Conservation (phyloP, 2,797 vertebrate species). For the Eutrigla gurnardus region DNA sequence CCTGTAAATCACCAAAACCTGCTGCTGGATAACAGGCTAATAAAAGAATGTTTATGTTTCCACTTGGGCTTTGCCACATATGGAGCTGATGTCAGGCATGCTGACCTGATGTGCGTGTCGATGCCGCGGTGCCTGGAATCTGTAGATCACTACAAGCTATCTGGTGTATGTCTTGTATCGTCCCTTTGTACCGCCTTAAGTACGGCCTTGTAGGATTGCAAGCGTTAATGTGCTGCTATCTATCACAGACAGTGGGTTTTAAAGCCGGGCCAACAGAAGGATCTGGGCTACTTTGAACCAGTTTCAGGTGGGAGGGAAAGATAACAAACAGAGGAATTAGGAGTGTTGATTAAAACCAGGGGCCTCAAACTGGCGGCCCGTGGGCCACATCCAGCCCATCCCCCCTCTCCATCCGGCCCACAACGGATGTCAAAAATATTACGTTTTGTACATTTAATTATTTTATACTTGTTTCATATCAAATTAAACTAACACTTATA, state of each 20-base stretch:
- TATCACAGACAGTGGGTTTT: background rate
- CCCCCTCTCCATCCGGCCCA: too few species aligned
- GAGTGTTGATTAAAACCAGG: slow-evolving; percentile 12
- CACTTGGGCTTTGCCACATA: background rate
- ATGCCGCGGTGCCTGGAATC: background rate
- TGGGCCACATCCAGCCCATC: too few species aligned
- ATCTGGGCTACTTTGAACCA: slow-evolving; percentile 1
- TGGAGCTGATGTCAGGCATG: background rate
- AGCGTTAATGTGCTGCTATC: background rate
- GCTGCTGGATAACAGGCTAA: background rate
- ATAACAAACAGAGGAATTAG: slow-evolving; percentile 11
- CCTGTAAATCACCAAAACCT: background rate
- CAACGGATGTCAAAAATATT: too few species aligned
- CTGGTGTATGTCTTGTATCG: background rate
- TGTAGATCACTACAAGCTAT: background rate
- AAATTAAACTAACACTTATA: too few species aligned
- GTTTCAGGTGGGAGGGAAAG: slow-evolving; percentile 25
- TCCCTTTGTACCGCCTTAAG: background rate
- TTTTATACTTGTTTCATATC: too few species aligned
- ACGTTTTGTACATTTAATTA: too few species aligned
- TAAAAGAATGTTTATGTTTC: background rate
- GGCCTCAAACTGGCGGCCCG: too few species aligned
- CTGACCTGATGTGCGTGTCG: background rate
- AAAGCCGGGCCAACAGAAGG: background rate
- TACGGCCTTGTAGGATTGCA: background rate